phyloP scores from a whole-genome alignment of 2,888 invertebrate genomes.

The Mimachlamys varia region DNA sequence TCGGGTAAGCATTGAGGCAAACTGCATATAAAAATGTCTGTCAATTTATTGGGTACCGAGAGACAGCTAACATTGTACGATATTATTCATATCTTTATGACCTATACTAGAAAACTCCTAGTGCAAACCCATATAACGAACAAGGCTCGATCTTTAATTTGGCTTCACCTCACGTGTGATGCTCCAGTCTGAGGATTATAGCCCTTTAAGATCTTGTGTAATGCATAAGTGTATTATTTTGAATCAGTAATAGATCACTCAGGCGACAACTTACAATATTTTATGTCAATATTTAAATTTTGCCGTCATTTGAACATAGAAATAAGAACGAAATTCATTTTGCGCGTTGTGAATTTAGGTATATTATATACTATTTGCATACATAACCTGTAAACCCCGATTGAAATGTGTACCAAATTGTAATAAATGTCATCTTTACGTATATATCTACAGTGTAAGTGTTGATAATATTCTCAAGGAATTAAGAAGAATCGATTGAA shows the following conservation, averaged over 20 bases:
- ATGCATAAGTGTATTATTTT: background rate
- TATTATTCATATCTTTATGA: background rate
- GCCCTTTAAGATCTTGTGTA: background rate
- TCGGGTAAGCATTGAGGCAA: background rate
- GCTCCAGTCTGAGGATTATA: background rate
- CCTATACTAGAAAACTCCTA: background rate
- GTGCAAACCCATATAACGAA: background rate
- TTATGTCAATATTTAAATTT: slow-evolving; percentile 13
- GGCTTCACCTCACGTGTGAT: background rate
- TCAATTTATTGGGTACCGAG: background rate
- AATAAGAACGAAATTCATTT: background rate
- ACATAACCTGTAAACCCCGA: background rate
- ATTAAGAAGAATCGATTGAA: background rate
- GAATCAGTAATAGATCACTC: background rate
- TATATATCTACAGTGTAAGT: background rate
- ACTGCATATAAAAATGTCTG: background rate
- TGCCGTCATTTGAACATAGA: background rate
- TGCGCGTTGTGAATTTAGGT: background rate
- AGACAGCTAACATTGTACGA: background rate
- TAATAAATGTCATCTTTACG: slow-evolving; percentile 22
- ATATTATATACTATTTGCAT: background rate
- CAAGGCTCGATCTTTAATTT: background rate
- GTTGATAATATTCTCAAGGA: background rate
- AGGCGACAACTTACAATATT: background rate
- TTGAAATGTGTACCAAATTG: background rate